Evolutionary conservation across 1,140 invertebrate genomes (phyloP), one percentile per base, ranked within the genome.

Genomic region (Neodiprion lecontei): DNA sequence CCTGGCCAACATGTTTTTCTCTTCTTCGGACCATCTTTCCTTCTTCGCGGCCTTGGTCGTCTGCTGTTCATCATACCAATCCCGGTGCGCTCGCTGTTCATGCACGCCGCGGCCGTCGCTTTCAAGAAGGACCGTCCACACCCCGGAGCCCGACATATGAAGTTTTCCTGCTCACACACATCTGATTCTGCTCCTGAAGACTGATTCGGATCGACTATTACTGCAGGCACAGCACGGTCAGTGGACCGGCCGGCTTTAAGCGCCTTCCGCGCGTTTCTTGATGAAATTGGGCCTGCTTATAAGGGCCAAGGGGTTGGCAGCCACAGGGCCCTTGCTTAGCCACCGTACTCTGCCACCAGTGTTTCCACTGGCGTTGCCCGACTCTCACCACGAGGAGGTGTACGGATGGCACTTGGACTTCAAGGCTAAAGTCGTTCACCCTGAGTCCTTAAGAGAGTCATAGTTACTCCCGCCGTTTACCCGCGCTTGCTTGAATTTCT

Each of bases 51-150:
- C 11, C 11, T 47, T 21, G 49, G 17, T 40, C 48, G 69, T 0
- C 21, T 21, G 47, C 11, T 40, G 50, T 7, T n/a, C 11, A 40
- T 78, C 77, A 48, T 76, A 67, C 80, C 78, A 80, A 61, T 77
- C 77, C 1, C 72, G 72, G 17, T 81, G 81, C 0, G 28, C 49
- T 0, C 72, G 9, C 2, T 68, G 67, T 12, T 80, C 21, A 47
- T 81, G 81, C 0, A 78, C 65, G 1, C 75, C 77, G 1, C 80
- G n/a, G 0, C 80, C 2, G 10, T 78, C 4, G 12, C 49, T 0
- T 72, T 77, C 0, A 5, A 1, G 40, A 79, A 82, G 0, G n/a
- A 0, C 28, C 75, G 23, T 0, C 7, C 48, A 67, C 80, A 82
- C 0, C 73, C 73, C 0, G 74, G 72, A 47, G 67, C 67, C 23